These are phyloP conservation scores for Meiosimyza platycephala DNA, from an alignment of 2,888 invertebrate species.

Conservation along the genomic window DNA sequence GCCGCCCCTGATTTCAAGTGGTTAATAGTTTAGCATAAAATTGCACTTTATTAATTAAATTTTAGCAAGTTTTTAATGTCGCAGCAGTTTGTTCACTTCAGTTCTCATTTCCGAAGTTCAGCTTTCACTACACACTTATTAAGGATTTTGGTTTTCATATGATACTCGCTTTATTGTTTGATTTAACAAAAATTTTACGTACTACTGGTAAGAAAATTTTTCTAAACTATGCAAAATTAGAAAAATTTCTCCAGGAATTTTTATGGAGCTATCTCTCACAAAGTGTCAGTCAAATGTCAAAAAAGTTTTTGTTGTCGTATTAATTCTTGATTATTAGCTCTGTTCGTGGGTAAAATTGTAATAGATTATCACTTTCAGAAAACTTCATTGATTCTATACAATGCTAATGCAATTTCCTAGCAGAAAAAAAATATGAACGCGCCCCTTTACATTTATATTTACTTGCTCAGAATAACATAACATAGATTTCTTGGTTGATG, in stretches of 20 bases:
- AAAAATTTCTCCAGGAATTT: slow-evolving; percentile 28
- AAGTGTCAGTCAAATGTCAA: slow-evolving; percentile 33
- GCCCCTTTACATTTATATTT: too few species aligned
- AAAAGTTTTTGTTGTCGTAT: slow-evolving; percentile 35
- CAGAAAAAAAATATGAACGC: too few species aligned
- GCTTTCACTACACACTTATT: background rate
- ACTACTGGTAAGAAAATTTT: background rate
- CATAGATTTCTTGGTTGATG: too few species aligned
- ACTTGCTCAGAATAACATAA: too few species aligned
- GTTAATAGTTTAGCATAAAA: too few species aligned
- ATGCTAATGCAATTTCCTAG: too few species aligned
- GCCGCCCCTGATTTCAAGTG: background rate
- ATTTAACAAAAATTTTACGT: background rate
- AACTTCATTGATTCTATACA: too few species aligned
- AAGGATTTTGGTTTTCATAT: background rate
- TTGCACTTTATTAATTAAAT: slow-evolving; percentile 7
- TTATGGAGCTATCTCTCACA: slow-evolving; percentile 15
- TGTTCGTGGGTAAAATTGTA: background rate
- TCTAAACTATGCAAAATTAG: slow-evolving; percentile 4
- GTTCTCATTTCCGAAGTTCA: too few species aligned
- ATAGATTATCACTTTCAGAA: background rate
- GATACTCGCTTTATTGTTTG: background rate
- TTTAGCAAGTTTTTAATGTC: background rate
- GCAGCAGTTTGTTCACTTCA: background rate
- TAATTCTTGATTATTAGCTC: background rate